Evolutionary conservation across 2,888 invertebrate genomes (phyloP).

Genomic region (Phytoseiulus persimilis): DNA sequence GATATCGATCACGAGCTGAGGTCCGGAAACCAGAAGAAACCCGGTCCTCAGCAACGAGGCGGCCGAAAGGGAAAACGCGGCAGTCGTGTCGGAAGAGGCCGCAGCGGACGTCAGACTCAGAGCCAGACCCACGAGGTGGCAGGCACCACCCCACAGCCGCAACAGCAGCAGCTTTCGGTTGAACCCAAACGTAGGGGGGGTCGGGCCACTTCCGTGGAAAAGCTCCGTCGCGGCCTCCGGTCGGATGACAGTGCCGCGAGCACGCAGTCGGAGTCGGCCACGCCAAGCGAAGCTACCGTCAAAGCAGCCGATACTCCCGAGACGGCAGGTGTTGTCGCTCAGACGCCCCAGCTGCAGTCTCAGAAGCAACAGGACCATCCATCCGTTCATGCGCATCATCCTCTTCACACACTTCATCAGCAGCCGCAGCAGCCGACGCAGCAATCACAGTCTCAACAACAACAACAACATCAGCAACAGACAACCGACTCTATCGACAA

Average conservation of each 20-base stretch:
- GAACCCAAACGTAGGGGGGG: conserved; percentile 40
- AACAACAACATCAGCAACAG: not conserved
- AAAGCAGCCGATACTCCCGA: conserved; percentile 39
- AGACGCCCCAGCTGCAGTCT: conserved; percentile 43
- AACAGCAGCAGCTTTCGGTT: conserved; percentile 39
- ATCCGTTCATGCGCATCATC: conserved; percentile 20
- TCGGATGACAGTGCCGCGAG: conserved; percentile 29
- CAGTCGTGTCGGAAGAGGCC: conserved; percentile 33
- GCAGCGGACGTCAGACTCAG: conserved; percentile 36
- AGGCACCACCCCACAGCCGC: conserved; percentile 7
- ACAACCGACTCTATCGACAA: not conserved
- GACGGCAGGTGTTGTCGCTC: conserved; percentile 33
- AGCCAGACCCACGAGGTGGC: conserved; percentile 40
- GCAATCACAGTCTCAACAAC: not conserved
- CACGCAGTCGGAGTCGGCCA: conserved; percentile 12
- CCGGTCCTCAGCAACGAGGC: conserved; percentile 36
- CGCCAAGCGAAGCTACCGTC: not conserved
- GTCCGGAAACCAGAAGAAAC: not conserved
- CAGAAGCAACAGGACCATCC: conserved; percentile 41
- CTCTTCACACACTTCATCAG: conserved; percentile 24
- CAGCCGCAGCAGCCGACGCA: conserved; percentile 39
- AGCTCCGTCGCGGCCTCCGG: conserved; percentile 38
- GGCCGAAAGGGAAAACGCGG: conserved; percentile 34
- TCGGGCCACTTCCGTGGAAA: conserved; percentile 40
- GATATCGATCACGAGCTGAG: not conserved